A percentile compares a stretch with the other conserved stretches of the same genome.
Conservation (phyloP, 2,888 invertebrate genomes). For the Aphodius sticticus region DNA sequence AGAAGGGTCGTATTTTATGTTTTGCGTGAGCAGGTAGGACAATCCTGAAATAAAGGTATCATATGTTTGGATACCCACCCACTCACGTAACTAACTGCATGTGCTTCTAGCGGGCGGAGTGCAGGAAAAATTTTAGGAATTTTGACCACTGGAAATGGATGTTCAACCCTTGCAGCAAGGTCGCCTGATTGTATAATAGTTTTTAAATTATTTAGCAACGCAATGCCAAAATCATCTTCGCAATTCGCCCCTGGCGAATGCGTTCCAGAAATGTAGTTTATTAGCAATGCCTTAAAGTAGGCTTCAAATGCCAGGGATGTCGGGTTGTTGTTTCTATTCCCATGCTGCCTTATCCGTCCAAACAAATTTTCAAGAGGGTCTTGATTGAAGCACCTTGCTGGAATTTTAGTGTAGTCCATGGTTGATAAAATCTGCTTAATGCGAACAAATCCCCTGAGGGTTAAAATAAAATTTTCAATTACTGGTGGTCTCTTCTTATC, state of each 20-base stretch:
- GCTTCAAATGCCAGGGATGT: not conserved
- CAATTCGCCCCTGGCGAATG: not conserved
- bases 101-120: not conserved
- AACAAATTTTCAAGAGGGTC: constrained; percentile 13
- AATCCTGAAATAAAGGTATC: too few species aligned
- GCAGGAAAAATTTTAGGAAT: not conserved
- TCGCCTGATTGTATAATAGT: not conserved
- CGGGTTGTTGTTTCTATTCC: constrained; percentile 9
- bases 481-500: not conserved
- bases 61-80: too few species aligned
- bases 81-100: too few species aligned
- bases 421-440: not conserved
- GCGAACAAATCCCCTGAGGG: not conserved
- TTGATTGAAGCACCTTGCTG: constrained; percentile 9
- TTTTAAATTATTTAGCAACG: not conserved
- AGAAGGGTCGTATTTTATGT: not conserved
- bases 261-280: not conserved
- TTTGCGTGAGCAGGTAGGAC: not conserved
- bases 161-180: not conserved
- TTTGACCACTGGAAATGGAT: not conserved
- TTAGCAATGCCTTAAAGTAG: not conserved
- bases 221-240: not conserved
- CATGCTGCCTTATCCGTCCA: constrained; percentile 13
- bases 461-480: not conserved
- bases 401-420: not conserved